Percentiles rank a stretch among this genome's conserved stretches.
These are phyloP conservation scores for Myathropa florea DNA, from an alignment of 2,888 invertebrate genomes.

Conservation along the genomic window DNA sequence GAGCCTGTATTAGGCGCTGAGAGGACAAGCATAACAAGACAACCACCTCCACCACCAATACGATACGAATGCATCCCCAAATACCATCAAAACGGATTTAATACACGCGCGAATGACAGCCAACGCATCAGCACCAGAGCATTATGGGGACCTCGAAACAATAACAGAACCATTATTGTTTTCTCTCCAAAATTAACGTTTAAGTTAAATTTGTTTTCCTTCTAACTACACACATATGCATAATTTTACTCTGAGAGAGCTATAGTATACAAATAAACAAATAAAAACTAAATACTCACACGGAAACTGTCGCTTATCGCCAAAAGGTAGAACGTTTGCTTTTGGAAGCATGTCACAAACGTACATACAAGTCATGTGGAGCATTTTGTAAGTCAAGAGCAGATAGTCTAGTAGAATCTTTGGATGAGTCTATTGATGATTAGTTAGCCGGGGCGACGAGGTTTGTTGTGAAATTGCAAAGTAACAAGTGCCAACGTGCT, in stretches of 20 bases:
- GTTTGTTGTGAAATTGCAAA: neutral
- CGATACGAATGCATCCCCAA: constrained; percentile 16
- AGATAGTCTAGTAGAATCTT: neutral
- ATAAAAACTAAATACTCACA: constrained; percentile 8
- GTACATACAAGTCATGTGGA: neutral
- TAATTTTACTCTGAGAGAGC: constrained; percentile 40
- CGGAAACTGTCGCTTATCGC: neutral
- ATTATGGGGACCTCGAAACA: constrained; percentile 5
- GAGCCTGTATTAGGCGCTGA: constrained; percentile 86
- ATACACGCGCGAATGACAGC: constrained; percentile 3
- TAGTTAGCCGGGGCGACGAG: neutral
- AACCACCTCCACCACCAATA: constrained; percentile 23
- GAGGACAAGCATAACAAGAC: neutral
- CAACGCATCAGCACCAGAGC: neutral
- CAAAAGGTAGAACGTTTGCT: neutral
- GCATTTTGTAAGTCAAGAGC: neutral
- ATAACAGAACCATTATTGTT: constrained; percentile 5
- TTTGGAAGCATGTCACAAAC: neutral
- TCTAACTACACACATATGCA: constrained; percentile 24
- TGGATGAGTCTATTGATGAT: neutral
- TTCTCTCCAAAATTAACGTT: constrained; percentile 40
- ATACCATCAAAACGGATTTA: constrained; percentile 6
- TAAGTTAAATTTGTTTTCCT: constrained; percentile 33
- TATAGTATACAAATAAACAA: constrained; percentile 50
- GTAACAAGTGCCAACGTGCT: neutral